Conservation (phyloP, 2,797 vertebrate species). For the Sardinella longiceps region DNA sequence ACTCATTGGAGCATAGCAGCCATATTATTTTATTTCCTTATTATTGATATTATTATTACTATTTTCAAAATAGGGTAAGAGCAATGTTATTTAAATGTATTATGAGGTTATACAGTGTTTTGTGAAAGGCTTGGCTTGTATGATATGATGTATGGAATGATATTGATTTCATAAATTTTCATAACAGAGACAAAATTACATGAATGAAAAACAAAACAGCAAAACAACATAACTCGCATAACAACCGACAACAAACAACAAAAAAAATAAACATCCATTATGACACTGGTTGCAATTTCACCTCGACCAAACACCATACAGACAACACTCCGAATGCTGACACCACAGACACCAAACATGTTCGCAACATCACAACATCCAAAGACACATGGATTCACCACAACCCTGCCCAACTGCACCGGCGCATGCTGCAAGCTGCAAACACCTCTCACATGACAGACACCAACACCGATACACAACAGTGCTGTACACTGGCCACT, state of each 20-base stretch:
- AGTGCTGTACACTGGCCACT: neutral
- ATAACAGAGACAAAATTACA: constrained; percentile 23
- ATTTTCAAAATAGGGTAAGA: too few relatives aligned
- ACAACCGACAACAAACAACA: neutral
- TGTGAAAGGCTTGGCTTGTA: constrained; percentile 52
- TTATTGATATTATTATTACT: too few relatives aligned
- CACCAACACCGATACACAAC: constrained; percentile 38
- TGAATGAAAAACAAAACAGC: constrained; percentile 56
- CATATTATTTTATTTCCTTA: too few relatives aligned
- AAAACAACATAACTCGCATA: neutral
- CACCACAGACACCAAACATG: neutral
- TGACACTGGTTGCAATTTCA: neutral
- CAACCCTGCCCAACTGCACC: constrained; percentile 7
- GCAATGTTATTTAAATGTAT: too few relatives aligned
- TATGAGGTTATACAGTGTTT: constrained; percentile 49
- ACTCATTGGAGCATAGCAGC: constrained; percentile 17
- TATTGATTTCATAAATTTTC: neutral
- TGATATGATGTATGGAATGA: neutral
- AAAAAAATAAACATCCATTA: neutral
- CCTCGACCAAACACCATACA: neutral
- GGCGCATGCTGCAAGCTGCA: constrained; percentile 29
- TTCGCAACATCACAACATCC: neutral
- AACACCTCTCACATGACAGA: constrained; percentile 17
- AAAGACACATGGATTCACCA: constrained; percentile 1
- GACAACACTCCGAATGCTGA: neutral